Base-by-base conservation (phyloP, 2,797 vertebrate species). In the Lycodopsis pacificus region DNA sequence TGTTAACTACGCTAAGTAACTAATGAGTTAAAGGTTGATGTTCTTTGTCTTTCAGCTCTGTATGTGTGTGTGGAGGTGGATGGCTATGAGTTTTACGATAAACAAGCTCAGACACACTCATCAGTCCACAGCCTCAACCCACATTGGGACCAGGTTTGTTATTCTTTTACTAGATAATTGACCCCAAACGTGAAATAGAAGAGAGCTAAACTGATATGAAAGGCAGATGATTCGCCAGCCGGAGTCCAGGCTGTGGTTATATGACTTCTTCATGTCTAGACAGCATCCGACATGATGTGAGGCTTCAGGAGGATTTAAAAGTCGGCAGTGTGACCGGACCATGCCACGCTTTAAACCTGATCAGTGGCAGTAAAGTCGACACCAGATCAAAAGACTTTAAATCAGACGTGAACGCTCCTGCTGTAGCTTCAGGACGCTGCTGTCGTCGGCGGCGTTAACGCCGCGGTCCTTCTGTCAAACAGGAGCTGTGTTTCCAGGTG, bases 401-500 rank as follows among this genome's bases (percentile, higher is more conserved):
- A 48, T 7, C 12, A 65, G 77, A 67, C 56, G 7, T 7, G 25
- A 75, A 64, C 3, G 69, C n/a, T 66, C 19, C 68, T 13, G 65
- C 67, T 63, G 65, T 11, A 13, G 49, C 51, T 70, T 61, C 3
- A 10, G 51, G 17, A 80, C 36, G 7, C 48, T n/a, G 44, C 9
- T 46, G 34, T 14, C 12, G 2, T 5, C n/a, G 54, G 40, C 19
- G 1, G 25, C 0, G 3, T 65, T 67, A 65, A 83, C 30, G 0
- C 38, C 56, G 0, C 32, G 3, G 2, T 11, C 15, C 56, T 38
- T 59, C 5, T 79, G 79, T 67, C 34, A 1, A 76, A 73, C 89
- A 96, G 95, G 95, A 96, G 91, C 89, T 96, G 80, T 80, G 85
- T 3, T 88, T 96, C 76, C 90, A 92, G 83, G 94, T 96, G 86